Evolutionary conservation across 2,888 invertebrate species (phyloP).

Genomic region (Spilosoma lubricipeda): DNA sequence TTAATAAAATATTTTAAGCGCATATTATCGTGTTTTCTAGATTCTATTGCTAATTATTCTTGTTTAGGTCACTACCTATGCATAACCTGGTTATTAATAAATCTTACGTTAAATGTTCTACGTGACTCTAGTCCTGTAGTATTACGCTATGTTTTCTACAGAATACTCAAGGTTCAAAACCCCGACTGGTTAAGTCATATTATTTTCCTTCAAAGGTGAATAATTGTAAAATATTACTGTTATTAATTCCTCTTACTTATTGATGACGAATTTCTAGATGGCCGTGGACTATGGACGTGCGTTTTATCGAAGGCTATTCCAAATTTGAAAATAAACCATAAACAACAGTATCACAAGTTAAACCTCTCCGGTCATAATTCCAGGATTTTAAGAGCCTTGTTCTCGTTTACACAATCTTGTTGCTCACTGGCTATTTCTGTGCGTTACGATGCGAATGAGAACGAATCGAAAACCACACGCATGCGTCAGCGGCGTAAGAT

Average conservation of each 20-base stretch:
- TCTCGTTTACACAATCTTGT: conserved; percentile 53
- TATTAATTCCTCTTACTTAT: not conserved
- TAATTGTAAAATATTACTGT: not conserved
- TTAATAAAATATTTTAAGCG: not conserved
- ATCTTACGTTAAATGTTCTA: not conserved
- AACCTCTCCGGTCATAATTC: conserved; percentile 38
- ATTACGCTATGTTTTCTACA: not conserved
- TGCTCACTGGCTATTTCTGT: conserved; percentile 59
- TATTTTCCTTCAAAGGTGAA: conserved; percentile 5
- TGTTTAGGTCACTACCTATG: not conserved
- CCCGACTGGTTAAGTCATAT: not conserved
- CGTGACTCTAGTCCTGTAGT: not conserved
- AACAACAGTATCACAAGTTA: conserved; percentile 11
- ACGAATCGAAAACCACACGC: conserved; percentile 53
- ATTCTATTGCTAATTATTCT: not conserved
- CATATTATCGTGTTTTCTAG: too few relatives aligned
- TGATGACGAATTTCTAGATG: conserved; percentile 1
- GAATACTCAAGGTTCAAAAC: not conserved
- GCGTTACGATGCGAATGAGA: conserved; percentile 42
- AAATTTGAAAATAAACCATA: conserved; percentile 21
- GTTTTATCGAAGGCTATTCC: conserved; percentile 7
- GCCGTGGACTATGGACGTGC: not conserved
- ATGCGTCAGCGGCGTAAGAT: conserved; percentile 44
- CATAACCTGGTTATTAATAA: not conserved
- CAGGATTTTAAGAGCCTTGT: conserved; percentile 59